Base-by-base conservation (phyloP, 2,888 invertebrate genomes). In the Zygogramma bicolorata region DNA sequence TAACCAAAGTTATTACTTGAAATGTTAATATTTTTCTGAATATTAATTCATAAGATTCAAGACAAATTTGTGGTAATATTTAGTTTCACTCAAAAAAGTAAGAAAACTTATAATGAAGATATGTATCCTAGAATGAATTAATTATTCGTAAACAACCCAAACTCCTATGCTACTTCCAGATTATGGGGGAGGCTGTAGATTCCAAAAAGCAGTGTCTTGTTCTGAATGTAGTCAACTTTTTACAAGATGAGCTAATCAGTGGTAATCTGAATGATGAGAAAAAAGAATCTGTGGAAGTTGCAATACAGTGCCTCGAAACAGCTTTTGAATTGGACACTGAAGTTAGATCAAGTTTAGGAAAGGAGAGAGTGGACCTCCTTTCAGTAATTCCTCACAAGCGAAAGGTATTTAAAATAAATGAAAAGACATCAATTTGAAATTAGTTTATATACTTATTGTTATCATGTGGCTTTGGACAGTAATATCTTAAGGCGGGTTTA, bases 281-380 rank as follows among this genome's bases (percentile, higher is more conserved):
- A 68, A 86, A 86, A 73, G 96, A 96, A 86, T 95, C 95, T 85
- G 89, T 97, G 63, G 97, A 97, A 89, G 98, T 99, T 70, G 97
- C 97, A 42, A 92, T 95, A 78, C 98, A 98, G 88, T 98, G 98
- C 87, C 89, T 98, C 79, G 97, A 98, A 87, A 94, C 95, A 60
- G 95, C 97, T 6, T 98, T 95, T 86, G 93, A 93, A 78, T 88
- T 97, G 0, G 89, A 88, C 27, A 75, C 70, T 25, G 74, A 78
- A 31, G 65, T 72, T 46, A 78, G 71, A 59, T 59, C 71, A 10
- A 76, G 69, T 49, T 63, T 70, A 13, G 77, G 70, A 63, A 76
- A 66, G 61, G 75, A 80, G 49, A 78, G 75, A 75, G 66, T 81
- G 27, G 78, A 81, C 65, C 69, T 81, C 29, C 73, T 81, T 46